Evolutionary conservation across 2,113 vertebrate genomes (phyloP).

Genomic region (Numida meleagris): DNA sequence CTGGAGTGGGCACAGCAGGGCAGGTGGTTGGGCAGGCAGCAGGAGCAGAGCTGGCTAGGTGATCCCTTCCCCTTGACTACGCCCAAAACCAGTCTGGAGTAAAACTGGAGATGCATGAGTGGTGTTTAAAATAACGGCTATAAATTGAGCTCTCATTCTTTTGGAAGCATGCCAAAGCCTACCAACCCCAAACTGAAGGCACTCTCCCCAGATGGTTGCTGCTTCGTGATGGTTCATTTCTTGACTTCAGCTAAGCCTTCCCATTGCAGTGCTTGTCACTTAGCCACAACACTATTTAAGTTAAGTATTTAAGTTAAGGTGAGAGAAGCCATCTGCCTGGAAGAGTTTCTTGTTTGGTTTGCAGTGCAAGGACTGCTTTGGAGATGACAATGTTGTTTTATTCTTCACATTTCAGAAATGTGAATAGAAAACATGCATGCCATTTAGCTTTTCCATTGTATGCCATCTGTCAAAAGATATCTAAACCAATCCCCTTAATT

Average conservation of each 20-base stretch:
- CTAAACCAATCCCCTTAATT: background rate
- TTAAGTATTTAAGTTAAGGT: too few relatives aligned
- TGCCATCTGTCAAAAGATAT: background rate
- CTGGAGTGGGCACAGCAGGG: background rate
- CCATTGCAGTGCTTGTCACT: background rate
- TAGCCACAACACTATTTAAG: background rate
- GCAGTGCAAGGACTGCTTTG: background rate
- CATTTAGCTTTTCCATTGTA: background rate
- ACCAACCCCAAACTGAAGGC: background rate
- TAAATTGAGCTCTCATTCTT: background rate
- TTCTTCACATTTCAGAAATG: background rate
- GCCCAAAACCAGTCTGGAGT: background rate
- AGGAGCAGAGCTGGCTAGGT: background rate
- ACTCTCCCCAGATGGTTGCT: background rate
- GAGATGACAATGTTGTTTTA: background rate
- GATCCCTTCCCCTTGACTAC: background rate
- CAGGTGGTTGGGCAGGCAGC: too few relatives aligned
- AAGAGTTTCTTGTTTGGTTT: background rate
- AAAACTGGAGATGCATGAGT: fast-evolving
- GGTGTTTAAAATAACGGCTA: background rate
- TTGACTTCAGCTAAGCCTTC: background rate
- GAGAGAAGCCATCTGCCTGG: background rate
- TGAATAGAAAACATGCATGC: background rate
- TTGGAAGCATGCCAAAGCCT: background rate
- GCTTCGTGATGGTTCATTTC: background rate